Evolutionary conservation across 2,797 vertebrate genomes (phyloP), one percentile per base, ranked within the genome.

Genomic region (Dermochelys coriacea): DNA sequence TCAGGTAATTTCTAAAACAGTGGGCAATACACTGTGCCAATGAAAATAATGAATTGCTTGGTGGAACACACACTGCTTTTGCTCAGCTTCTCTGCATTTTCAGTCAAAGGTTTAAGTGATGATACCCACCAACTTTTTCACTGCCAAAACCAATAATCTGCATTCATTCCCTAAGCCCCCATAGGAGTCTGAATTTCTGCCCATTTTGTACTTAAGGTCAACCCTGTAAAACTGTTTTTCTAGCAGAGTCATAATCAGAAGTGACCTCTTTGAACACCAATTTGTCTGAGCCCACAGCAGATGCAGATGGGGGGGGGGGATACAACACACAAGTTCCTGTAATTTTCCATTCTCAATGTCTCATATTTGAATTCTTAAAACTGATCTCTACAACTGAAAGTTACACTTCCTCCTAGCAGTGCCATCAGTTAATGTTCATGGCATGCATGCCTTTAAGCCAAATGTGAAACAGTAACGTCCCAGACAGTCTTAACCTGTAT

Each of bases 1-100:
- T 96, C 97, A 71, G 11, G 91, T 95, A 97, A 96, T 92, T 96
- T 88, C 95, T 93, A 93, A 96, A 97, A 97, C 85, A 86, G 84
- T 77, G 85, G 93, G 93, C 92, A 49, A 94, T 64, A 64, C 31
- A 37, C 57, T 91, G 57, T 41, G 87, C 92, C 95, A 89, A 92
- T 89, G 47, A 29, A 95, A 97, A 97, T 85, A 94, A 95, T 59
- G 93, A 95, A 15, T 55, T n/a, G 94, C 96, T 85, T 84, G 88
- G 93, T 94, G 88, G 1, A 54, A 94, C 95, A 95, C 95, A 90
- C 88, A 85, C 2, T 34, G 50, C 37, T 90, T 29, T 79, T 84
- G 91, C 93, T 96, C 91, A 25, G 94, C 94, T 87, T 95, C 93
- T 90, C 93, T 90, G 96, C 80, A 80, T 89, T 96, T 94, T 86